Conservation (phyloP, 1,140 invertebrate species). For the Halictus rubicundus region DNA sequence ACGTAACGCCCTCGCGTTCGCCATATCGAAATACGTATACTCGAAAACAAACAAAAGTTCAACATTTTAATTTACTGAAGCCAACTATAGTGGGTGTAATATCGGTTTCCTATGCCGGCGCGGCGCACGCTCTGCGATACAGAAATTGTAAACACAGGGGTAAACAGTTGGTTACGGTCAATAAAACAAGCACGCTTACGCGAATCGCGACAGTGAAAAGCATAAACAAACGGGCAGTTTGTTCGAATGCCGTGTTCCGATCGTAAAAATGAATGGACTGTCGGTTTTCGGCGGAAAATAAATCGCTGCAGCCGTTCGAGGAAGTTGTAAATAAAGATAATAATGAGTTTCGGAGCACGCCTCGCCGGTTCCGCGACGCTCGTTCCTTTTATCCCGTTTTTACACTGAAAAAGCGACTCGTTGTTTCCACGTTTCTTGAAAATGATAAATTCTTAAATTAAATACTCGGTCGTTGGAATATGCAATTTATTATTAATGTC, state of each 20-base stretch:
- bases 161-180: constrained; percentile 11
- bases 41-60: too few species aligned
- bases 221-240: constrained; percentile 20
- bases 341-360: background rate
- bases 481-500: too few species aligned
- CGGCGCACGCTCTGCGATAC: background rate
- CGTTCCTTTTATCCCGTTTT: background rate
- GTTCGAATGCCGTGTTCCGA: background rate
- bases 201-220: background rate
- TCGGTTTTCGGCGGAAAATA: background rate
- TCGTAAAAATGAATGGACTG: constrained; percentile 1
- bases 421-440: too few species aligned
- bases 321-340: background rate
- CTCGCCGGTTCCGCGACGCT: background rate
- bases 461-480: too few species aligned
- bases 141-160: background rate
- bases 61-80: too few species aligned
- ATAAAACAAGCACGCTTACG: constrained; percentile 25
- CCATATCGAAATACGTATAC: too few species aligned
- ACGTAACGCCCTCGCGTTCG: too few species aligned
- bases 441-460: too few species aligned
- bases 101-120: background rate
- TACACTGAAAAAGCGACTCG: too few species aligned
- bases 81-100: background rate
- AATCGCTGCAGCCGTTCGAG: background rate